Evolutionary conservation across 23 tunicate species (phyloP), one percentile per base, ranked within the genome.

Genomic region (Styela plicata): DNA sequence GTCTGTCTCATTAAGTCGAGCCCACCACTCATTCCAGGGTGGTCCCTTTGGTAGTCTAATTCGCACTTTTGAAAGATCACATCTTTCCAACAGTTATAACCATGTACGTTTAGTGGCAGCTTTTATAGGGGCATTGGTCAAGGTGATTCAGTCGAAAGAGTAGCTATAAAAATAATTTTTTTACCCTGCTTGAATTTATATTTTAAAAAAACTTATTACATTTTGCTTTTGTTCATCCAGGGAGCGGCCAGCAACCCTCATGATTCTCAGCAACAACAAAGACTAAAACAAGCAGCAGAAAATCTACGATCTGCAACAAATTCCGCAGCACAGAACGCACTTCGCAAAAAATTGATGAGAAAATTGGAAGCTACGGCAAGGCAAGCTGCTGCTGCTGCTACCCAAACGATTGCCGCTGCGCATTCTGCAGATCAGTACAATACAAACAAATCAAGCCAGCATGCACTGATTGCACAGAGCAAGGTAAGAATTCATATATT

Each of bases 201-300:
- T n/a, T n/a, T n/a, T n/a, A n/a, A n/a, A n/a, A n/a, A n/a, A n/a
- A n/a, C n/a, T n/a, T n/a, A n/a, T n/a, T n/a, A n/a, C n/a, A n/a
- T n/a, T n/a, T n/a, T n/a, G n/a, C n/a, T n/a, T n/a, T n/a, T n/a
- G n/a, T n/a, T n/a, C n/a, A n/a, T 74, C 20, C 80, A 93, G 98
- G 98, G 98, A 36, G 91, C 98, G 21, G 98, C 98, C 32, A 88
- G 84, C 85, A 93, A 88, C 64, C 98, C 93, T 32, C 92, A 93
- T 36, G 98, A 93, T 82, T 93, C 98, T 21, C 87, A 82, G 31
- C 89, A 84, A 53, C 98, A 93, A 69, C 98, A 93, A 76, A 84
- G 86, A n/a, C 52, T 93, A 32, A 93, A 93, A 78, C 80, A 64
- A 0, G 98, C 98, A 22, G 98, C 98, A 3, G 98, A 93, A 75